Base-by-base conservation (phyloP, 1,140 invertebrate species). In the Leptinotarsa undecemlineata region DNA sequence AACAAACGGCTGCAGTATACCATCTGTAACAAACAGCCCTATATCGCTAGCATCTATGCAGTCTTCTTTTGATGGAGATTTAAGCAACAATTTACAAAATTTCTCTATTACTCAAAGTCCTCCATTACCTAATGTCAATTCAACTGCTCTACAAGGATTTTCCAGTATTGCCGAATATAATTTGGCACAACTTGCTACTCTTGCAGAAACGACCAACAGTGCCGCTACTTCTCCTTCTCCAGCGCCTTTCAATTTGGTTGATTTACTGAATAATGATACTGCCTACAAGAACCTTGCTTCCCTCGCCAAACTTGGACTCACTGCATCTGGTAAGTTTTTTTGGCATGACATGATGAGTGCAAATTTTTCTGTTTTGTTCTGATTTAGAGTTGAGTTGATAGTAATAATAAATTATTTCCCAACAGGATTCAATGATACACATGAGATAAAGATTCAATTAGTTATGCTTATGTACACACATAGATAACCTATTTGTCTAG, bases 211-310 rank as follows among this genome's bases (percentile, higher is more conserved):
- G 75, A 87, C 87, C 26, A 80, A 88, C 79, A 88, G 88, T 81
- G 88, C 90, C 8, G 90, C 90, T 75, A 89, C 91, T 62, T 91
- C 90, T 60, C 90, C 90, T 76, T 91, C 90, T 68, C 88, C 91
- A 75, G 83, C 86, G 6, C 83, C 85, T 67, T 93, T 94, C 74
- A 92, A 89, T 73, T 82, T 94, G 73, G 91, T 90, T 13, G 93
- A 94, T 81, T 86, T 95, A 71, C 88, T 94, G 48, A 89, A 90
- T 72, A 92, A 92, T 42, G 93, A 94, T 82, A 92, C 94, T 84
- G 91, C 94, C 51, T 90, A 94, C 76, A 95, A 95, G 83, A 97
- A 96, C 87, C 87, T 96, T 70, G 94, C 96, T 83, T 94, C 94
- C 19, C 89, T 96, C 70, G 95, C 94, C 67, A 96, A 96, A 86